Base-by-base conservation (phyloP, 1,140 invertebrate species). In the Streblospio benedicti region DNA sequence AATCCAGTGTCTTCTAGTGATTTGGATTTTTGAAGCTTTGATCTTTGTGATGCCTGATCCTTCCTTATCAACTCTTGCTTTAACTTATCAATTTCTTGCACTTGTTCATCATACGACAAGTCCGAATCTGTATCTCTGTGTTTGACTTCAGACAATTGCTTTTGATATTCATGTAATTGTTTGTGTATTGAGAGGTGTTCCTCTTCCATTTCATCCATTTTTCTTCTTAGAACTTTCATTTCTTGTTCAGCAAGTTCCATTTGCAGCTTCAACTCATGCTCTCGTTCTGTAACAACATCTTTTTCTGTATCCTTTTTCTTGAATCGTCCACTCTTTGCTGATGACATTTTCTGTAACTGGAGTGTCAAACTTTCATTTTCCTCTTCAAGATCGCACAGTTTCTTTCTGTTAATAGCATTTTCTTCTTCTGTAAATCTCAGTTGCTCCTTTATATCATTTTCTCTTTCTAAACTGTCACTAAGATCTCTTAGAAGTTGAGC, bases 291-390 rank as follows among this genome's bases (percentile, higher is more conserved):
- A 55, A 52, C 64, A 41, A 43, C 45, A 57, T 41, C 51, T 59
- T 49, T 60, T 33, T 55, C 20, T 16, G 25, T 32, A 28, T 51
- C 33, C 4, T 43, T 30, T 12, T 52, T 62, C 20, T 23, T 23
- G 31, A 60, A 64, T 2, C 20, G 51, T 3, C 23, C 41, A 33
- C 57, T 41, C 27, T 70, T 62, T 47, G 69, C 63, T 47, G 67
- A 69, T 77, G 89, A 89, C 87, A 93, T 89, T 85, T 91, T 93
- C 83, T 92, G 91, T 71, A 94, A 84, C 82, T 93, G 91, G 78
- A 90, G 82, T 73, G 88, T 85, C 77, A 94, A 82, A 58, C 87
- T 89, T 79, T 94, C 91, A 82, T 93, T 93, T 82, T 94, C 91
- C 76, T 93, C 89, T 81, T 94, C 91, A 70, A 93, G 83, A 63